Evolutionary conservation across 2,113 vertebrate genomes (phyloP).

Genomic region (Hippocampus barbouri): DNA sequence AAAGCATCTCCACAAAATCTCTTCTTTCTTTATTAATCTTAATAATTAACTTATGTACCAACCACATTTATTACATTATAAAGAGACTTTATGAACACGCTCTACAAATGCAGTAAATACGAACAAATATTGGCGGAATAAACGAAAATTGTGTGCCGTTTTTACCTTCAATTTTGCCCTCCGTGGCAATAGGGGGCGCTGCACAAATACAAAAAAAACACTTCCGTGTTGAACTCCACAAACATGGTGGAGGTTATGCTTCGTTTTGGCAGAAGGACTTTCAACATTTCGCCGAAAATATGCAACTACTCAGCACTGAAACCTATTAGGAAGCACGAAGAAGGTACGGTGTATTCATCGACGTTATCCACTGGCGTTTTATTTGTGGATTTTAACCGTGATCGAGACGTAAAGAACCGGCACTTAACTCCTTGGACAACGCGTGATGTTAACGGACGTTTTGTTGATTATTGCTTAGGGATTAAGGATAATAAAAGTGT

Average conservation of each 20-base stretch:
- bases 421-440: no score
- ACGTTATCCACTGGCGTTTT: not conserved
- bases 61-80: not conserved
- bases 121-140: no score
- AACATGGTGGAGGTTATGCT: conserved; percentile 67
- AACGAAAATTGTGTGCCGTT: not conserved
- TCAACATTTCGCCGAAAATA: conserved; percentile 3
- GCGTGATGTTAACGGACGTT: not conserved
- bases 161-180: not conserved
- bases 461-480: not conserved
- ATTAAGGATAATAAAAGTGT: not conserved
- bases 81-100: not conserved
- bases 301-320: not conserved
- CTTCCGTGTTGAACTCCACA: not conserved
- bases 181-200: conserved; percentile 23
- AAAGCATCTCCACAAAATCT: no score
- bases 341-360: fast-evolving
- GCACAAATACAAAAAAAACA: not conserved
- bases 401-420: not conserved
- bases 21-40: no score
- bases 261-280: conserved; percentile 3
- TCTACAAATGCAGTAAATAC: no score
- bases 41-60: not conserved
- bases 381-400: not conserved
- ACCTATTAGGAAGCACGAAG: fast-evolving